Conservation (phyloP, 2,888 invertebrate species). For the Drosophila yooni region DNA sequence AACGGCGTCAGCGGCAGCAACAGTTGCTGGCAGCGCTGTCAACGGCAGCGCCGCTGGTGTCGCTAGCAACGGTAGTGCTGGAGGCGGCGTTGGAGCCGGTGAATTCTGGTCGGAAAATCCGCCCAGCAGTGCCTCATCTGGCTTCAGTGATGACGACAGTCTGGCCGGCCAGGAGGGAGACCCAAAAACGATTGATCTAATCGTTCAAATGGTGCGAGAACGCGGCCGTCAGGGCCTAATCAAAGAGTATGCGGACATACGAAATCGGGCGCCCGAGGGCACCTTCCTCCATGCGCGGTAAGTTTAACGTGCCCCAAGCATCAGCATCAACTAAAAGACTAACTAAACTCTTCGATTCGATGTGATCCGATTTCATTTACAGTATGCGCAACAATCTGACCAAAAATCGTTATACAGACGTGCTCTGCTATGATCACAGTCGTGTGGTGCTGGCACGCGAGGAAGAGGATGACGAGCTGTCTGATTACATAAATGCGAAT, state of each 20-base stretch:
- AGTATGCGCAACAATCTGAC: conserved; percentile 90
- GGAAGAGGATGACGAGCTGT: conserved; percentile 89
- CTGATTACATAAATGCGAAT: conserved; percentile 99
- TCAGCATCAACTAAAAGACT: neutral
- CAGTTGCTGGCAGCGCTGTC: conserved; percentile 35
- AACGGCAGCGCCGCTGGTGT: conserved; percentile 35
- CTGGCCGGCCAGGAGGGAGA: conserved; percentile 90
- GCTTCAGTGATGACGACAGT: conserved; percentile 96
- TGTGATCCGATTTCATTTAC: conserved; percentile 48
- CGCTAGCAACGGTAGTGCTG: conserved; percentile 65
- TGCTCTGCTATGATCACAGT: conserved; percentile 97
- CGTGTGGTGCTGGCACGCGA: conserved; percentile 93
- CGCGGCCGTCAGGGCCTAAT: conserved; percentile 92
- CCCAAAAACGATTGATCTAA: conserved; percentile 89
- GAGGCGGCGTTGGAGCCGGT: conserved; percentile 66
- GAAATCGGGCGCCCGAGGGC: conserved; percentile 92
- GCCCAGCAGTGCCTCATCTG: conserved; percentile 91
- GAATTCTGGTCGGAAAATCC: conserved; percentile 87
- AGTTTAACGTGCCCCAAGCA: neutral
- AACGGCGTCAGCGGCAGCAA: conserved; percentile 28
- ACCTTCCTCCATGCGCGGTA: conserved; percentile 95
- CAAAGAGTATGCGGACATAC: conserved; percentile 95
- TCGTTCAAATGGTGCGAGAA: conserved; percentile 88
- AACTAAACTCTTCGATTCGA: neutral
- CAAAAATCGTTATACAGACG: conserved; percentile 97